Percentiles rank a stretch among this genome's conserved stretches.
phyloP scores from a whole-genome alignment of 2,113 vertebrate species.

The Butorides virescens region DNA sequence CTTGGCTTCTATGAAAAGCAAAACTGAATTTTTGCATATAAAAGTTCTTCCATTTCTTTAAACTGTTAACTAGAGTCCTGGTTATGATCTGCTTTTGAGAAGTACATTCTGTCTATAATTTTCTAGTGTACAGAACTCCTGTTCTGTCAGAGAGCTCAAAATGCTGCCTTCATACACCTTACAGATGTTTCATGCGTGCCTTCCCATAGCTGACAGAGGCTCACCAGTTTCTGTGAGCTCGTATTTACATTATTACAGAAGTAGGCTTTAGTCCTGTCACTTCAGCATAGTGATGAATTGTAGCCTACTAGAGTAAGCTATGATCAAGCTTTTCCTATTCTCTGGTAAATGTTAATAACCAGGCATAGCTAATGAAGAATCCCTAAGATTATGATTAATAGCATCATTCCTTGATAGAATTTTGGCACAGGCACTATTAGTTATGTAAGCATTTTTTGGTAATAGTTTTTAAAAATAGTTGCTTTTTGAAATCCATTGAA shows the following conservation, averaged over 20 bases:
- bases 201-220: neutral
- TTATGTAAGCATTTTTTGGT: neutral
- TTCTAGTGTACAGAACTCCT: neutral
- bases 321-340: neutral
- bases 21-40: neutral
- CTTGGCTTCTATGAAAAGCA: neutral
- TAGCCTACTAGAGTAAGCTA: neutral
- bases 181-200: neutral
- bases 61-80: neutral
- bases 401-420: neutral
- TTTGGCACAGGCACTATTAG: neutral
- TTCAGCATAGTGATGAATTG: neutral
- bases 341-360: neutral
- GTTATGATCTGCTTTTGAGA: neutral
- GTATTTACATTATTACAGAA: neutral
- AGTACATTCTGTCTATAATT: neutral
- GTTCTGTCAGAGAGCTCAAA: neutral
- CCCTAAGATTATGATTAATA: neutral
- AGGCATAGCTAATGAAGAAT: neutral
- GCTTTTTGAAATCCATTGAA: neutral
- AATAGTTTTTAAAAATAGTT: neutral
- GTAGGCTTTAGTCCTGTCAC: neutral
- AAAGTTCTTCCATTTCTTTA: neutral
- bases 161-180: neutral
- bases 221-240: neutral